A percentile compares a stretch with the other conserved stretches of the same genome.
Evolutionary conservation across 2,113 vertebrate genomes (phyloP).

Genomic region (Catharus bicknelli): DNA sequence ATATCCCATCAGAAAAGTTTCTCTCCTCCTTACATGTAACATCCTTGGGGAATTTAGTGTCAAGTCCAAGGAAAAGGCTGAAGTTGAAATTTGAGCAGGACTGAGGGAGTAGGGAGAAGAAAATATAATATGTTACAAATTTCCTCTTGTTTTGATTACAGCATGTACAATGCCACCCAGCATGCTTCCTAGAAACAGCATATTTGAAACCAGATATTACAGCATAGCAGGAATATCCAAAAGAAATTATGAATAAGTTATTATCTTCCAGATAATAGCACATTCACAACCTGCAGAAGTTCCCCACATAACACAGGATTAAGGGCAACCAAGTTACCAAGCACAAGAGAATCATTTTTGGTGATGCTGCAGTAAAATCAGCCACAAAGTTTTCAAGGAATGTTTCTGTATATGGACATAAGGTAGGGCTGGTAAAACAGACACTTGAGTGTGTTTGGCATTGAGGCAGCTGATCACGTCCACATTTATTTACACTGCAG

Average conservation of each 20-base stretch:
- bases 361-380: background rate
- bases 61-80: background rate
- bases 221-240: background rate
- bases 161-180: background rate
- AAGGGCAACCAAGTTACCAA: background rate
- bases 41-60: background rate
- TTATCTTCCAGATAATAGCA: background rate
- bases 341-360: background rate
- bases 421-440: background rate
- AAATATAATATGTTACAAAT: background rate
- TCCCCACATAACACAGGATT: background rate
- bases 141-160: background rate
- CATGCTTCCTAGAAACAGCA: background rate
- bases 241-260: background rate
- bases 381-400: background rate
- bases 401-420: background rate
- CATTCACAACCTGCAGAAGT: background rate
- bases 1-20: background rate
- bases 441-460: background rate
- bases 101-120: background rate
- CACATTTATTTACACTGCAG: background rate
- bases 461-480: background rate
- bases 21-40: background rate
- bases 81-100: background rate
- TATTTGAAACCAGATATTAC: slow-evolving; percentile 7